A percentile compares a stretch with the other conserved stretches of the same genome.
Evolutionary conservation across 2,888 invertebrate genomes (phyloP).

Genomic region (Ethmia dodecea): DNA sequence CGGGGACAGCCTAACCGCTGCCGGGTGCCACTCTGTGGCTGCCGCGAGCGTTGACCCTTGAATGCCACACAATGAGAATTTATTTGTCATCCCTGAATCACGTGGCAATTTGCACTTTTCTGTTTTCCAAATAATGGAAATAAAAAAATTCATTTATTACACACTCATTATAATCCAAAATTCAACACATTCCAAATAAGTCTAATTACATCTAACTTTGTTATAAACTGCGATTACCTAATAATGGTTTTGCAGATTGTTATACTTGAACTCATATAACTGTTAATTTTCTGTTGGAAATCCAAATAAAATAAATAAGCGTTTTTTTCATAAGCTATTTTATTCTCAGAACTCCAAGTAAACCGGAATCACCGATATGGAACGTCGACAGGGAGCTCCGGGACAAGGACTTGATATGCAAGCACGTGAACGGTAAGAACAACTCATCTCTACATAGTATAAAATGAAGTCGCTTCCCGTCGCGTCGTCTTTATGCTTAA

Average conservation of each 20-base stretch:
- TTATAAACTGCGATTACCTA: too few relatives aligned
- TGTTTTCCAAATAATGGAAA: neutral
- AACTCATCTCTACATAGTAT: too few relatives aligned
- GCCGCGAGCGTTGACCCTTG: slow-evolving; percentile 59
- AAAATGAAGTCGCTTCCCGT: too few relatives aligned
- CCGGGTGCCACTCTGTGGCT: slow-evolving; percentile 26
- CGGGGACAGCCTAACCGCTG: slow-evolving; percentile 18
- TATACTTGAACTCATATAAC: too few relatives aligned
- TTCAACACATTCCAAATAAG: too few relatives aligned
- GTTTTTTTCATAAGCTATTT: slow-evolving; percentile 15
- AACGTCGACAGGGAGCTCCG: slow-evolving; percentile 58
- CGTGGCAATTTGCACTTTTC: slow-evolving; percentile 27
- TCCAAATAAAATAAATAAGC: neutral
- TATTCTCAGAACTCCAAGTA: slow-evolving; percentile 57
- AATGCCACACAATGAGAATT: slow-evolving; percentile 52
- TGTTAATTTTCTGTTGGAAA: too few relatives aligned
- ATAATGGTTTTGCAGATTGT: too few relatives aligned
- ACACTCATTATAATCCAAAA: neutral
- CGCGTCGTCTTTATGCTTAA: too few relatives aligned
- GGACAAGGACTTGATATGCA: slow-evolving; percentile 55
- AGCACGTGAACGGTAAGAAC: slow-evolving; percentile 63
- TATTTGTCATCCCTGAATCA: slow-evolving; percentile 53
- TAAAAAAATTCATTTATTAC: neutral
- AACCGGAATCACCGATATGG: slow-evolving; percentile 66
- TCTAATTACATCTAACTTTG: too few relatives aligned